Conservation (phyloP, 2,113 vertebrate genomes). For the Prolemur simus region DNA sequence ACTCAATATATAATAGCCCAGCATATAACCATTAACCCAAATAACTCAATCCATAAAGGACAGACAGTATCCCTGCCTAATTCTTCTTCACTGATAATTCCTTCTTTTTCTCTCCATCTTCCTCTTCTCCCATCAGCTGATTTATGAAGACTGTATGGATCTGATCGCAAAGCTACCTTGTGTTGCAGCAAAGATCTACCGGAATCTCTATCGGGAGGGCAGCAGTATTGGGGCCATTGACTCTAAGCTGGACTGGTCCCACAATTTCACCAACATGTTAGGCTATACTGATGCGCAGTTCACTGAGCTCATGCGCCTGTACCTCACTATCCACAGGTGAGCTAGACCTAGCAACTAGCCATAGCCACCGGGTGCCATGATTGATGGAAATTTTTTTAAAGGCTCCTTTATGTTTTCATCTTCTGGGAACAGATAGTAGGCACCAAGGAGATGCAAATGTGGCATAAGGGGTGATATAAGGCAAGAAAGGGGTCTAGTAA, state of each 20-base stretch:
- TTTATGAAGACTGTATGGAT: conserved; percentile 98
- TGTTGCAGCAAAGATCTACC: conserved; percentile 98
- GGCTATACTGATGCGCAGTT: conserved; percentile 94
- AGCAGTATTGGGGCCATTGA: conserved; percentile 98
- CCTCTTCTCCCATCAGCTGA: conserved; percentile 83
- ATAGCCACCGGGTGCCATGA: neutral
- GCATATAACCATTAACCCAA: neutral
- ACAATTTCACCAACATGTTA: conserved; percentile 99
- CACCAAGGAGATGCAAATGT: neutral
- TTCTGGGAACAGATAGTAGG: conserved; percentile 19
- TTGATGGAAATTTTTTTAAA: neutral
- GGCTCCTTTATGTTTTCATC: neutral
- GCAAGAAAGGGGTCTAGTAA: neutral
- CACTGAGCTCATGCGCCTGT: conserved; percentile 97
- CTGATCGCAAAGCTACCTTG: conserved; percentile 98
- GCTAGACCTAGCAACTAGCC: neutral
- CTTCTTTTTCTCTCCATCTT: conserved; percentile 18
- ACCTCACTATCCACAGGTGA: conserved; percentile 99
- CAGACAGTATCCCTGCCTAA: neutral
- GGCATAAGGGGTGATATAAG: neutral
- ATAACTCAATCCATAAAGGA: neutral
- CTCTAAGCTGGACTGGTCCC: conserved; percentile 96
- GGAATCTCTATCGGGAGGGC: conserved; percentile 96
- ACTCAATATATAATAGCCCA: neutral
- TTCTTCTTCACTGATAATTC: conserved; percentile 40